A percentile compares a stretch with the other conserved stretches of the same genome.
Conservation (phyloP, 2,113 vertebrate genomes). For the Malurus melanocephalus region DNA sequence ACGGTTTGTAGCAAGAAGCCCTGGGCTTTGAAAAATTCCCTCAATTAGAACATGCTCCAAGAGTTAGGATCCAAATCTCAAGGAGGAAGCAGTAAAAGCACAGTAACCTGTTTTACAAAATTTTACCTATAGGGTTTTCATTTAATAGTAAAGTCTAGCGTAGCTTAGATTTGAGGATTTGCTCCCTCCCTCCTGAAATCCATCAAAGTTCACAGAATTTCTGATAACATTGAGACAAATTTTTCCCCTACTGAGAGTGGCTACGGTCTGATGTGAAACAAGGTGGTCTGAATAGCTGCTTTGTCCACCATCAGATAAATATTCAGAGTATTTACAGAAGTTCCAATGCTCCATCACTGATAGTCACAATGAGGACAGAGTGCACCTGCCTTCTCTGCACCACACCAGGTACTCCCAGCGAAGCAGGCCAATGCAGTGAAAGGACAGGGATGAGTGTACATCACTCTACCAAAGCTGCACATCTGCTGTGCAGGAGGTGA, state of each 20-base stretch:
- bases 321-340: neutral
- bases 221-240: neutral
- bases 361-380: neutral
- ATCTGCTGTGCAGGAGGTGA: neutral
- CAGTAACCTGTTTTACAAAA: neutral
- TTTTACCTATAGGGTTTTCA: neutral
- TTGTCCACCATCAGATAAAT: neutral
- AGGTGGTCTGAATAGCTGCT: neutral
- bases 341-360: neutral
- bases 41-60: neutral
- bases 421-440: neutral
- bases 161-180: neutral
- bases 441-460: rapidly evolving
- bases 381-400: neutral
- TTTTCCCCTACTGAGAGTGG: neutral
- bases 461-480: neutral
- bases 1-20: neutral
- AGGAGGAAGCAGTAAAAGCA: neutral
- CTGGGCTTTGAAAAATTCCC: neutral
- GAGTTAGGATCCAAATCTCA: neutral
- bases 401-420: rapidly evolving
- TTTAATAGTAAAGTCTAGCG: neutral
- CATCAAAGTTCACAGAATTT: neutral
- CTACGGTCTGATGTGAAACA: neutral
- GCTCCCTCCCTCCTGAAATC: neutral